Conservation (phyloP, 2,797 vertebrate genomes). For the Galago senegalensis region DNA sequence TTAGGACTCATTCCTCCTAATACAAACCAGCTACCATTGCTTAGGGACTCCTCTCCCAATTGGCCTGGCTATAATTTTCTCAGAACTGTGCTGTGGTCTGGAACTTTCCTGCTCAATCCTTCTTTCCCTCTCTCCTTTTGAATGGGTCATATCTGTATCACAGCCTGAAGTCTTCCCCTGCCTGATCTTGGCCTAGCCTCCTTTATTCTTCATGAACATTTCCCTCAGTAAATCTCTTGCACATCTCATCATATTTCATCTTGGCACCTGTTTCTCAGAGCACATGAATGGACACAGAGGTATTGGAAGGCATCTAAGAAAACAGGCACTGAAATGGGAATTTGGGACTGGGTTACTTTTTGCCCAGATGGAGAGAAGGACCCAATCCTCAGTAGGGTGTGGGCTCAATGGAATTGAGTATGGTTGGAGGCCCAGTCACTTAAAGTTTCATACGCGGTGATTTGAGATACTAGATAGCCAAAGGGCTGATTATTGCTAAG, state of each 20-base stretch:
- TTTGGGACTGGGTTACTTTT: background rate
- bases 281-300: background rate
- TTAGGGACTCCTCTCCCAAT: background rate
- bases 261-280: conserved; percentile 15
- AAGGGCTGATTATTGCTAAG: background rate
- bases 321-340: background rate
- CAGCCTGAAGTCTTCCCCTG: background rate
- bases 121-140: background rate
- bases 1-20: background rate
- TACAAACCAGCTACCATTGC: background rate
- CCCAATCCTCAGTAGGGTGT: background rate
- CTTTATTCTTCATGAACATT: background rate
- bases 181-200: background rate
- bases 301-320: background rate
- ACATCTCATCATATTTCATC: background rate
- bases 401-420: background rate
- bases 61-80: background rate
- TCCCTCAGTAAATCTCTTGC: background rate
- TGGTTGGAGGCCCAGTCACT: background rate
- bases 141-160: background rate
- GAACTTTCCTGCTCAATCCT: background rate
- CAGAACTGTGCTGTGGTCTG: background rate
- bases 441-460: background rate
- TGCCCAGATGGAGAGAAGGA: background rate
- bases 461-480: background rate